phyloP scores from a whole-genome alignment of 2,797 vertebrate species.

The Martes flavigula region DNA sequence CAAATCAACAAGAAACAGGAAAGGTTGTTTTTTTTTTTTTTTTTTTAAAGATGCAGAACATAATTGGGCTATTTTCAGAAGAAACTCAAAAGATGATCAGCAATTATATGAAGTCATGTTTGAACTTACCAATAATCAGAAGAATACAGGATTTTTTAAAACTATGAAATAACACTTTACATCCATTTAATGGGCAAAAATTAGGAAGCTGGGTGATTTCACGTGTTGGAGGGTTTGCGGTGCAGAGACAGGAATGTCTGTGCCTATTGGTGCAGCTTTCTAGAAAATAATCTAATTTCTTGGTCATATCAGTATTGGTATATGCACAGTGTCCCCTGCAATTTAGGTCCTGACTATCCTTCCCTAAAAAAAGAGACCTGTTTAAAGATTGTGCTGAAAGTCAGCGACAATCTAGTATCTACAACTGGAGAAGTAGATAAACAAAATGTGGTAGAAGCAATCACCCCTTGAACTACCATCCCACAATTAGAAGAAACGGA shows the following conservation, averaged over 20 bases:
- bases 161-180: neutral
- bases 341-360: neutral
- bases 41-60: neutral
- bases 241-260: neutral
- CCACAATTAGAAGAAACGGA: neutral
- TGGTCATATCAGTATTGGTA: neutral
- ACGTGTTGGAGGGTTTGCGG: neutral
- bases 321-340: neutral
- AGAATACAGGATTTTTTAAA: neutral
- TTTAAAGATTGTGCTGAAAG: neutral
- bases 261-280: neutral
- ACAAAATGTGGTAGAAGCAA: neutral
- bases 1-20: slow-evolving; percentile 29
- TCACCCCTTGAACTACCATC: neutral
- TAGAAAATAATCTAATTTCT: neutral
- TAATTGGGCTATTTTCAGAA: neutral
- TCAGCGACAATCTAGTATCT: neutral
- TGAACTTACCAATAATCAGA: neutral
- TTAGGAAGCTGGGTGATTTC: neutral
- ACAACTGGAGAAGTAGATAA: neutral
- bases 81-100: neutral
- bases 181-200: neutral
- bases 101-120: neutral
- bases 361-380: neutral
- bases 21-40: neutral